Base-by-base conservation (phyloP, 1,140 invertebrate species). In the Zaprionus capensis region DNA sequence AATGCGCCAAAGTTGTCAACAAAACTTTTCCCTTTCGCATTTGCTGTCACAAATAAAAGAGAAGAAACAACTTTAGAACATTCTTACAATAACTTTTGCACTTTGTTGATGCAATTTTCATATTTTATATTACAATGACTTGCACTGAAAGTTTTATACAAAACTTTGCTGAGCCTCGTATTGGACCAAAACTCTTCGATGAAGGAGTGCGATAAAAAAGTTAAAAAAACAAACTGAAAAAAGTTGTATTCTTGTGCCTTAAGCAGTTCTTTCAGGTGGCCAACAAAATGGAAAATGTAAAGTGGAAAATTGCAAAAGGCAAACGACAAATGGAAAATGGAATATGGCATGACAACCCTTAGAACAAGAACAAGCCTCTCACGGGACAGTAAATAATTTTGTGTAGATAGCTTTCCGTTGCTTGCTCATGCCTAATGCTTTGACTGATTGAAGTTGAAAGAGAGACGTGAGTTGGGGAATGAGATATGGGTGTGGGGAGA, bases 381-480 rank as follows among this genome's bases (percentile, higher is more conserved):
- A 22, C 38, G 51, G 56, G 51, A 62, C 38, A 2, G 41, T 41
- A 58, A 78, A 66, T 67, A 68, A 63, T 78, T 78, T 84, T 15
- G 71, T 57, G 55, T 66, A 79, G 78, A 86, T 69, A 71, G 61
- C 64, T 38, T 17, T 7, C 2, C 41, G 3, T 28, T 46, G 55
- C n/a, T 57, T 62, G 62, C 64, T 59, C 64, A 44, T 58, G 55
- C 34, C 64, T 58, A 67, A 58, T 67, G 64, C 55, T 20, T 9
- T 46, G 61, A 74, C 38, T 70, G 66, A 70, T 70, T 74, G 51
- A 63, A 70, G 58, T 57, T 63, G 66, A 57, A 36, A 57, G 49
- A 9, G 11, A 24, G 24, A 17, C 15, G 5, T 44, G 46, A n/a
- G 41, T 20, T 44, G 34, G 26, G 41, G 22, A 17, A 34, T 38